Conservation (phyloP, 2,797 vertebrate species). For the Bovichtus variegatus region DNA sequence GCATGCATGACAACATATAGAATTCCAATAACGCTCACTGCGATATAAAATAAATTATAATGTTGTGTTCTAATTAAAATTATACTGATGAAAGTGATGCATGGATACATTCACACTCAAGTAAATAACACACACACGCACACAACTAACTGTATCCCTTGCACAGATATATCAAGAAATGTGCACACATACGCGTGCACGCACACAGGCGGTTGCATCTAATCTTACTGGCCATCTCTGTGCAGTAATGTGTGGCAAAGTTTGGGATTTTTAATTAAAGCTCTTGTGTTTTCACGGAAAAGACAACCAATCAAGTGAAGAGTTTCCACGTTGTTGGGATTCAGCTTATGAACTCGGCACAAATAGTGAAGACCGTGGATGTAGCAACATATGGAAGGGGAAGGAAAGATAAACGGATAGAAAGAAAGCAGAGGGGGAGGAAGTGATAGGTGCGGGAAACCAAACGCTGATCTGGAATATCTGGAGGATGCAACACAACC, state of each 20-base stretch:
- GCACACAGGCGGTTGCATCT: conserved; percentile 9
- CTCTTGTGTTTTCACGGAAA: conserved; percentile 74
- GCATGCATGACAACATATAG: conserved; percentile 25
- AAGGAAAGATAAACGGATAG: conserved; percentile 25
- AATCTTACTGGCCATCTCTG: conserved; percentile 58
- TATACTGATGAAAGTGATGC: conserved; percentile 33
- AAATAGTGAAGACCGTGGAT: conserved; percentile 22
- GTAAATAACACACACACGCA: conserved; percentile 5
- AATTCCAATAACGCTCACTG: conserved; percentile 37
- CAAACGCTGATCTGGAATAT: background rate
- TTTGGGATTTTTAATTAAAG: conserved; percentile 78
- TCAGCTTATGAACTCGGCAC: conserved; percentile 46
- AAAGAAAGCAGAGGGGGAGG: background rate
- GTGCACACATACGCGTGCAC: background rate
- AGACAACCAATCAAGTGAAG: conserved; percentile 65
- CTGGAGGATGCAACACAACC: background rate
- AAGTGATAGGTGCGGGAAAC: background rate
- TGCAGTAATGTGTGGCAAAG: conserved; percentile 63
- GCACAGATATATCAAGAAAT: background rate
- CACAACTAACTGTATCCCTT: background rate
- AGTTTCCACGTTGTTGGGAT: conserved; percentile 60
- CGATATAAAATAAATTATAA: conserved; percentile 53
- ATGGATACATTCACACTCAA: conserved; percentile 2
- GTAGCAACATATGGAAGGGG: conserved; percentile 47
- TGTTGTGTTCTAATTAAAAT: conserved; percentile 63